phyloP scores from a whole-genome alignment of 1,140 invertebrate species.

The Carposina sasakii region DNA sequence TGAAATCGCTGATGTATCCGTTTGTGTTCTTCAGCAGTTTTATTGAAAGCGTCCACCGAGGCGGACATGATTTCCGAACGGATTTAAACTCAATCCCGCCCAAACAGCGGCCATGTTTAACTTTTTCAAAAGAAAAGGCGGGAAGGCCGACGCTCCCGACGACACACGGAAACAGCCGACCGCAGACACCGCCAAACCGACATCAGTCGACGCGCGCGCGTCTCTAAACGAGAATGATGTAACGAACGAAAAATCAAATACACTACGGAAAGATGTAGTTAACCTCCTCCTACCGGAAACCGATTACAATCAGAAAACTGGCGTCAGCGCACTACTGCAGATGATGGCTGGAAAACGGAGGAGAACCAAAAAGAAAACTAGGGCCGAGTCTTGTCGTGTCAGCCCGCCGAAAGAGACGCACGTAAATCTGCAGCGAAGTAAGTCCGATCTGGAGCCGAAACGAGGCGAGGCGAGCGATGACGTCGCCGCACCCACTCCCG shows the following conservation, averaged over 20 bases:
- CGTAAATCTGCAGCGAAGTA: constrained; percentile 29
- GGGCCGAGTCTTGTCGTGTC: constrained; percentile 34
- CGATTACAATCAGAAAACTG: constrained; percentile 48
- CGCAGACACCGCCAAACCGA: constrained; percentile 17
- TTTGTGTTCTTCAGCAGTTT: constrained; percentile 33
- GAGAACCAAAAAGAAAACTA: constrained; percentile 40
- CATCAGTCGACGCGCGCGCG: constrained; percentile 42
- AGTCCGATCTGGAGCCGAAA: constrained; percentile 22
- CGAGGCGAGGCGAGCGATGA: constrained; percentile 6
- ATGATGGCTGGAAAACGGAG: constrained; percentile 54
- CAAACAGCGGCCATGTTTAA: constrained; percentile 49
- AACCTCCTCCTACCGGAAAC: constrained; percentile 55
- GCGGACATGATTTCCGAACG: constrained; percentile 32
- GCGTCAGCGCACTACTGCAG: constrained; percentile 47
- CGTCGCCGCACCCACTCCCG: constrained; percentile 32
- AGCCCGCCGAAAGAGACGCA: constrained; percentile 37
- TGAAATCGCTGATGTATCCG: too few species aligned
- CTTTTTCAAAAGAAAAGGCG: constrained; percentile 60
- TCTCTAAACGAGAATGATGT: constrained; percentile 33
- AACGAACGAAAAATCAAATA: constrained; percentile 37
- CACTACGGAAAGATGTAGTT: constrained; percentile 54
- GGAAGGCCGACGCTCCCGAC: constrained; percentile 44
- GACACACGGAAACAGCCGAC: constrained; percentile 32
- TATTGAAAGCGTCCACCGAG: constrained; percentile 18
- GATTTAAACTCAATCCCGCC: constrained; percentile 18